Evolutionary conservation across 2,888 invertebrate species (phyloP).

Genomic region (Drosophila testacea): DNA sequence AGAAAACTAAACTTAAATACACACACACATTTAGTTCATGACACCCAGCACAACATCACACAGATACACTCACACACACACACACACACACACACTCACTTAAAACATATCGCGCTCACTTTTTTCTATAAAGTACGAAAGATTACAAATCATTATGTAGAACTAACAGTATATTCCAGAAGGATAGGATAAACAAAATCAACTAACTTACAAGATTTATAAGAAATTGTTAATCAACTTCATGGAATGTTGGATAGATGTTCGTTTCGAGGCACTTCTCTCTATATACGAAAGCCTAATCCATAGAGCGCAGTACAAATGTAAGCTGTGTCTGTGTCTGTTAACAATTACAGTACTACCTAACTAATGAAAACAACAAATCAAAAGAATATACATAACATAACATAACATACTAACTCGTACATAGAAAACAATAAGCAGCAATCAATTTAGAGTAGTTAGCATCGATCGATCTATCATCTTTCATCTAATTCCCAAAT

Average conservation of each 20-base stretch:
- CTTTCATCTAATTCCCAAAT: slow-evolving; percentile 35
- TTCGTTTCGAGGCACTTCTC: slow-evolving; percentile 49
- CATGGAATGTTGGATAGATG: slow-evolving; percentile 28
- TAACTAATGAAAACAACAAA: slow-evolving; percentile 35
- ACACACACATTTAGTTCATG: slow-evolving; percentile 36
- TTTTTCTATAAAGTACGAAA: slow-evolving; percentile 49
- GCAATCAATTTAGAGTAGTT: slow-evolving; percentile 36
- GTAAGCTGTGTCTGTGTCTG: slow-evolving; percentile 44
- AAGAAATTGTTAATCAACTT: slow-evolving; percentile 48
- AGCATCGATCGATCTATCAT: slow-evolving; percentile 39
- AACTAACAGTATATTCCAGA: slow-evolving; percentile 39
- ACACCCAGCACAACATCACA: slow-evolving; percentile 30
- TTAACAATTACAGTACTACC: slow-evolving; percentile 51
- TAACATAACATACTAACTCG: slow-evolving; percentile 3
- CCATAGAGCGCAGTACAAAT: slow-evolving; percentile 51
- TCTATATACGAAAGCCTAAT: slow-evolving; percentile 27
- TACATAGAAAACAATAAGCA: slow-evolving; percentile 21
- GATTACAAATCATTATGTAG: slow-evolving; percentile 44
- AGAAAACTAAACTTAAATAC: slow-evolving; percentile 28
- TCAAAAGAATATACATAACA: slow-evolving; percentile 32
- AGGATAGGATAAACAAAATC: slow-evolving; percentile 12
- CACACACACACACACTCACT: slow-evolving; percentile 32
- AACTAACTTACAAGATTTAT: slow-evolving; percentile 32
- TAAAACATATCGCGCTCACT: slow-evolving; percentile 71
- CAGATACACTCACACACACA: slow-evolving; percentile 18